Percentiles rank a stretch among this genome's conserved stretches.
These are phyloP conservation scores for Geophilus truncorum DNA, from an alignment of 2,888 invertebrate species.

Conservation along the genomic window DNA sequence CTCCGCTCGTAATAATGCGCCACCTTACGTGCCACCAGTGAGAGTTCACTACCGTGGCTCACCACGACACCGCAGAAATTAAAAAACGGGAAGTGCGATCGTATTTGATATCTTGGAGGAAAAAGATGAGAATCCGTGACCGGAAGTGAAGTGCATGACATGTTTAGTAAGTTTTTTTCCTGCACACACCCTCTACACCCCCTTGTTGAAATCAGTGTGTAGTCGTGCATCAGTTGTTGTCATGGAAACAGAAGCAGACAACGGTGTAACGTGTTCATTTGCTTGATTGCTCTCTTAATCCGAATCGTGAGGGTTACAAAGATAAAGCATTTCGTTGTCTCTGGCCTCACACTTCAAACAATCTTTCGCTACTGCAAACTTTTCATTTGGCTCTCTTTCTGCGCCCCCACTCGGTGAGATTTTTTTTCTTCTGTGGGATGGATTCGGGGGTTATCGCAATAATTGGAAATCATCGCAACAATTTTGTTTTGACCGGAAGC, in stretches of 20 bases:
- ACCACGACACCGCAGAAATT: too few relatives aligned
- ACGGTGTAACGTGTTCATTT: slow-evolving; percentile 20
- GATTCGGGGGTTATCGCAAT: not conserved
- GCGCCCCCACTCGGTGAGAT: not conserved
- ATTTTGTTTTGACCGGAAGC: not conserved
- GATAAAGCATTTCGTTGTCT: slow-evolving; percentile 8
- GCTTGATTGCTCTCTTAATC: slow-evolving; percentile 20
- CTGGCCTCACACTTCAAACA: not conserved
- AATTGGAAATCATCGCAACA: not conserved
- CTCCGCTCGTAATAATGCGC: not conserved
- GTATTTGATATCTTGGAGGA: too few relatives aligned
- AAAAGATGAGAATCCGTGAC: not conserved
- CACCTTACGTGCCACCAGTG: not conserved
- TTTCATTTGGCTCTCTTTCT: not conserved
- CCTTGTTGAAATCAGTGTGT: slow-evolving; percentile 16
- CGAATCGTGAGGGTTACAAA: not conserved
- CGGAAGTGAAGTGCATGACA: slow-evolving; percentile 5
- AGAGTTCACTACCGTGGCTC: too few relatives aligned
- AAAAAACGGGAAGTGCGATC: too few relatives aligned
- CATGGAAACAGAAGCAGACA: slow-evolving; percentile 5
- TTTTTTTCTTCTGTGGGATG: not conserved
- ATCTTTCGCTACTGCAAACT: not conserved
- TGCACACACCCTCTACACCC: not conserved
- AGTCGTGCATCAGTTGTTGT: slow-evolving; percentile 12
- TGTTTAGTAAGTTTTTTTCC: not conserved